These are phyloP conservation scores for Pilophorus perplexus DNA, from an alignment of 2,888 invertebrate species.

Conservation along the genomic window DNA sequence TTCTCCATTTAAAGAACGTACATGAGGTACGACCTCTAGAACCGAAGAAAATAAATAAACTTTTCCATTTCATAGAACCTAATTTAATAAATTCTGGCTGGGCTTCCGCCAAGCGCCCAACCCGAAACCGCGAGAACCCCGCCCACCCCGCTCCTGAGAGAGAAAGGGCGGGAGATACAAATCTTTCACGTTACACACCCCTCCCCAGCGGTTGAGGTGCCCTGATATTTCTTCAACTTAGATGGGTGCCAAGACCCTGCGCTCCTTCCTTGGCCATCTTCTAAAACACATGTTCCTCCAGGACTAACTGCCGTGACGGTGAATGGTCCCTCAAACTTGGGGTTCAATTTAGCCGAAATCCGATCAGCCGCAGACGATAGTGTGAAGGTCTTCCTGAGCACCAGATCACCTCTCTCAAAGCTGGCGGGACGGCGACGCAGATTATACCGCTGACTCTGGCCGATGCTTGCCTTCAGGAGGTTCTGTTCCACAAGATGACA, in stretches of 20 bases:
- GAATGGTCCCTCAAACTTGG: constrained; percentile 23
- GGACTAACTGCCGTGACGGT: not conserved
- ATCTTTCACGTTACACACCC: too few species aligned
- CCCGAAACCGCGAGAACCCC: too few species aligned
- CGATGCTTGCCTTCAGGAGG: not conserved
- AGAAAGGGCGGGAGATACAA: too few species aligned
- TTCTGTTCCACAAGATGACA: constrained; percentile 19
- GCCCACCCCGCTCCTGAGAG: too few species aligned
- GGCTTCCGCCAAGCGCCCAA: too few species aligned
- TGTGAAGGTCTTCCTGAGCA: not conserved
- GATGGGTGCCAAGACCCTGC: not conserved
- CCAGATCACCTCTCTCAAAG: constrained; percentile 19
- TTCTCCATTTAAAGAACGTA: too few species aligned
- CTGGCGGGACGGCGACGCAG: not conserved
- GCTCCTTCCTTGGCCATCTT: not conserved
- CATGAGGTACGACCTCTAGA: too few species aligned
- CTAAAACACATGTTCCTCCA: not conserved
- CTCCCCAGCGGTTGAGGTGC: constrained; percentile 23
- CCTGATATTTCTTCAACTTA: constrained; percentile 13
- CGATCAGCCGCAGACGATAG: constrained; percentile 23
- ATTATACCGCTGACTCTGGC: constrained; percentile 27
- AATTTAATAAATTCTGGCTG: too few species aligned
- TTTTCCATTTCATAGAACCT: too few species aligned
- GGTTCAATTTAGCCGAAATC: constrained; percentile 26
- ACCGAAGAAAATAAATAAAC: too few species aligned